Base-by-base conservation (phyloP, 2,888 invertebrate species). In the Ommatoiulus sabulosus region DNA sequence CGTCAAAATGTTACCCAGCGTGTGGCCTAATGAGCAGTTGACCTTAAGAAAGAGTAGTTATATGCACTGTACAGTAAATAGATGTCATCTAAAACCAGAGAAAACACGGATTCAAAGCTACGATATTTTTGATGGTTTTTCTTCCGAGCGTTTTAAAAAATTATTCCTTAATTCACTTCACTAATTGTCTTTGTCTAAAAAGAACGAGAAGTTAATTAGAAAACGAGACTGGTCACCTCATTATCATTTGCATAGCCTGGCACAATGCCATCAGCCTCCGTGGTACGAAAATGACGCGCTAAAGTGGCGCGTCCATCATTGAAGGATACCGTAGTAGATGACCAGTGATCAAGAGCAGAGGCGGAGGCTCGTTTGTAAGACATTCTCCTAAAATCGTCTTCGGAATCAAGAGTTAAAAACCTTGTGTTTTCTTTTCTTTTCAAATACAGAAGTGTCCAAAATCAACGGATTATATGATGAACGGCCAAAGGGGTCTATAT, bases 231-330 rank as follows among this genome's bases (percentile, higher is more conserved):
- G 44, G 86, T 86, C 86, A 86, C 86, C 44, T 46, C 44, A 86
- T 80, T 80, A 80, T 80, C 86, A 87, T 87, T 87, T 87, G 87
- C 87, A 87, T 87, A 87, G 87, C 87, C 52, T 46, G 87, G 63
- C 87, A 87, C 87, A 24, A 44, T 87, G 87, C 87, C 87, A 87
- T n/a, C 87, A 46, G 43, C 87, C 86, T 80, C 80, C 80, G 35
- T 35, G 35, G 35, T 35, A 80, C 3, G 35, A 80, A 80, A 80
- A 80, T 80, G 80, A 10, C 35, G 80, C 63, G 20, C 20, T 63
- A 20, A 63, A 63, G 5, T n/a, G 63, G 63, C 63, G 63, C 80
- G 15, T 80, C 35, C 35, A 80, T 80, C 80, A 80, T 80, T 80
- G 80, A 24, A 35, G 80, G n/a, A 35, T 12, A 80, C 35, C 80